These are phyloP conservation scores for Amblyopsis hoosieri DNA, from an alignment of 2,797 vertebrate genomes.

Conservation along the genomic window DNA sequence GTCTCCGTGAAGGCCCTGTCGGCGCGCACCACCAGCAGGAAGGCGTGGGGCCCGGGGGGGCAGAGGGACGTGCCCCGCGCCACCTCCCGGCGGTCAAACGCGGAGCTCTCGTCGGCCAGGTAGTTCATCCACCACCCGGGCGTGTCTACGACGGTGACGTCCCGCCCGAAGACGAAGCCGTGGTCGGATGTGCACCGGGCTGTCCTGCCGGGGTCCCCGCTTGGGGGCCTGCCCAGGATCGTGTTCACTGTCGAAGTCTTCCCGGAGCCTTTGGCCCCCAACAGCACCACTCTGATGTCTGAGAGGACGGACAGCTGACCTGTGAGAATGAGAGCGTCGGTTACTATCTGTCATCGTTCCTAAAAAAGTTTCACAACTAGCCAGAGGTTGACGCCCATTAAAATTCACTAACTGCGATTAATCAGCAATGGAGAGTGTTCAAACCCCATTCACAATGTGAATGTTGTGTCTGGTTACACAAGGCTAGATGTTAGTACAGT, in stretches of 20 bases:
- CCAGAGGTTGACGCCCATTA: too few relatives aligned
- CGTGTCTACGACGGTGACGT: constrained; percentile 68
- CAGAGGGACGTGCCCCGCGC: constrained; percentile 60
- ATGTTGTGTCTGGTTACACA: too few relatives aligned
- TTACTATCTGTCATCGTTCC: too few relatives aligned
- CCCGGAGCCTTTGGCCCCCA: constrained; percentile 70
- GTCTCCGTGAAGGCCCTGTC: constrained; percentile 70
- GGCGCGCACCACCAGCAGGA: constrained; percentile 75
- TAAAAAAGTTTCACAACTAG: too few relatives aligned
- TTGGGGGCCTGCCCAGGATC: constrained; percentile 46
- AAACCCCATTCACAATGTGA: too few relatives aligned
- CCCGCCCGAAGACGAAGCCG: constrained; percentile 51
- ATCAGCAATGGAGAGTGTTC: too few relatives aligned
- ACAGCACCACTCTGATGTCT: constrained; percentile 58
- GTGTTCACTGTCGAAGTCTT: constrained; percentile 64
- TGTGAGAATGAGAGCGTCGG: constrained; percentile 25
- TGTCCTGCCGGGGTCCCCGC: constrained; percentile 31
- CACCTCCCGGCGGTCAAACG: constrained; percentile 65
- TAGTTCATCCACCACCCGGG: constrained; percentile 77
- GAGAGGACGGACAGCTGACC: constrained; percentile 39
- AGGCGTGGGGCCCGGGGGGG: constrained; percentile 75
- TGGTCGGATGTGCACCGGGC: constrained; percentile 27
- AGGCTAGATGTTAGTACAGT: too few relatives aligned
- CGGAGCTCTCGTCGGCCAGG: constrained; percentile 51
- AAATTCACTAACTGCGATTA: too few relatives aligned